Base-by-base conservation (phyloP, 2,888 invertebrate genomes). In the Oscheius sp. region DNA sequence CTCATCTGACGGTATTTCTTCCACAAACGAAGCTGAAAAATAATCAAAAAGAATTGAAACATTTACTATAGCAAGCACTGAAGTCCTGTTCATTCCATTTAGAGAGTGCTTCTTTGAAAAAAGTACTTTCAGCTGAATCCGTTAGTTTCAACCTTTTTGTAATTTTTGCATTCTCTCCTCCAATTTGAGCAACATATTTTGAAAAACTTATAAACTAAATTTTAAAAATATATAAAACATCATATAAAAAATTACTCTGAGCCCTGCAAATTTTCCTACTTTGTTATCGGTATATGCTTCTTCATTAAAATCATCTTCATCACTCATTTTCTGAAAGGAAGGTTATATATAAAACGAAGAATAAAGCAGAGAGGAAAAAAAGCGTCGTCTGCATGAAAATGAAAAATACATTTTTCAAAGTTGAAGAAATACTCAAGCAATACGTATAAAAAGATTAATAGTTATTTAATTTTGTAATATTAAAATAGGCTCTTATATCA, bases 81-180 rank as follows among this genome's bases (percentile, higher is more conserved):
- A 72, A 71, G 63, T 78, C 95, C 24, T 95, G 89, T 1, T 91
- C 92, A 83, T 91, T 91, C 94, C 95, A 96, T 89, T 95, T 95
- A 73, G 91, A 90, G 24, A 95, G 87, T 0, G 93, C 90, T 86
- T 93, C 90, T 80, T 91, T 90, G 86, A 96, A 94, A 86, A 91
- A 91, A 0, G 94, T 93, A 17, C 87, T 86, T 83, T 91, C 91
- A 62, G 91, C 91, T 77, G 91, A 91, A 6, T 64, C 50, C 4
- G 67, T 62, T 12, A 54, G 28, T 38, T n/a, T 65, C 28, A 59
- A 30, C 33, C 49, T 44, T 2, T 49, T 6, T 12, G 45, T 59
- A 9, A 77, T 70, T 50, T 68, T 57, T 1, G 71, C 71, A 63
- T 71, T 71, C 33, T 74, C 74, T 24, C 73, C 74, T 24, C 77